phyloP scores from a whole-genome alignment of 1,140 invertebrate species.

The Drosophila grimshawi region DNA sequence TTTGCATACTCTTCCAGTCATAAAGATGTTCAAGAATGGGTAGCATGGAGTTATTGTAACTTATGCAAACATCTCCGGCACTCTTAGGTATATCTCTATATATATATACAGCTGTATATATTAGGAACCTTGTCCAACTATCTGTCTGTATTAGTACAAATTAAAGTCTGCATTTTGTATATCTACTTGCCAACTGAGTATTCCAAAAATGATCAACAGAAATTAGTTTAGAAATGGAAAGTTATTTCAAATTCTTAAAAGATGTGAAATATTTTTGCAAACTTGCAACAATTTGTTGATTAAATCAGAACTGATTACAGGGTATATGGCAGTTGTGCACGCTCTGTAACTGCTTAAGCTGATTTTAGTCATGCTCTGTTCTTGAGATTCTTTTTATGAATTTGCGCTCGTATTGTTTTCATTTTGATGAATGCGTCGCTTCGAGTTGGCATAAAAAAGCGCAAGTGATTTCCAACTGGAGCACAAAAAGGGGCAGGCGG shows the following conservation, averaged over 20 bases:
- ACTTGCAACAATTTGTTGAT: too few relatives aligned
- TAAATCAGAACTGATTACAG: background rate
- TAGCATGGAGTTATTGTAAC: background rate
- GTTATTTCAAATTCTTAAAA: too few relatives aligned
- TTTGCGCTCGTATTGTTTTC: conserved; percentile 47
- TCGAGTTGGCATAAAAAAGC: conserved; percentile 47
- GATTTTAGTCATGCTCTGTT: background rate
- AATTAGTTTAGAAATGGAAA: too few relatives aligned
- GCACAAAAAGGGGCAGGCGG: background rate
- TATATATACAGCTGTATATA: too few relatives aligned
- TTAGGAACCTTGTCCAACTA: too few relatives aligned
- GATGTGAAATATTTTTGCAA: too few relatives aligned
- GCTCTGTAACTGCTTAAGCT: background rate
- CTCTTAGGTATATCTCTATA: too few relatives aligned
- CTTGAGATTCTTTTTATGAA: conserved; percentile 36
- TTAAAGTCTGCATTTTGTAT: too few relatives aligned
- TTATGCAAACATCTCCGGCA: too few relatives aligned
- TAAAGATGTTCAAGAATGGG: background rate
- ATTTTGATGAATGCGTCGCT: conserved; percentile 45
- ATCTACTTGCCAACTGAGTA: too few relatives aligned
- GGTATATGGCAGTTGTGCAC: background rate
- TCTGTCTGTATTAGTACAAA: too few relatives aligned
- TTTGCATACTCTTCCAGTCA: conserved; percentile 12
- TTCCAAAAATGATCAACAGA: too few relatives aligned
- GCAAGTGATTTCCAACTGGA: conserved; percentile 50